Base-by-base conservation (phyloP, 1,140 invertebrate genomes). In the Drosophila burlai region DNA sequence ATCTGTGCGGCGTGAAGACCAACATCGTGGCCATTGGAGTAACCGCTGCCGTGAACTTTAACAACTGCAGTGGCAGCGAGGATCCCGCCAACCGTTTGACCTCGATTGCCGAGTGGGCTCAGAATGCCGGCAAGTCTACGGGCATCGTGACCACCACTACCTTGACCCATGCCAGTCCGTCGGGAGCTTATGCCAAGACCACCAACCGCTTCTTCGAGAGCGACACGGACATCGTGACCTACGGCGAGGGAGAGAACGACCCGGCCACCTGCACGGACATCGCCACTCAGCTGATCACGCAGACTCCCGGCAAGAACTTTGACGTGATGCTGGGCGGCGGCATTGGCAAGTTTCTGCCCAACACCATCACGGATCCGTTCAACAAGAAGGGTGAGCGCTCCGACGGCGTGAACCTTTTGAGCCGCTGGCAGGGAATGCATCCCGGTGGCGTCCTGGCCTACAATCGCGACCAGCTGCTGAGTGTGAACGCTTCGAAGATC, bases 91-190 rank as follows among this genome's bases (percentile, higher is more conserved):
- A 94, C 73, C 93, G 94, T 54, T 92, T 96, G 2, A 83, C 90
- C 94, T 97, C 97, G 0, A 94, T 98, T 49, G 94, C 97, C 4
- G 95, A 96, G 75, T 98, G 97, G 97, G 97, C 97, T 0, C 97
- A 97, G 90, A 94, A 95, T 67, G 95, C 95, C 93, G 97, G 97
- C 89, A 91, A 94, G 78, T 76, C 71, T 1, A 91, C 86, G 0
- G 93, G 93, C 5, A 81, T 93, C 31, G 82, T 93, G 1, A 93
- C 92, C 4, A 93, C 92, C 34, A 92, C 92, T 1, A 79, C 78
- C 0, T 93, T 93, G 24, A 93, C 90, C 8, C 91, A 93, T 43
- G 91, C 92, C 43, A 92, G 91, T 78, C 92, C 92, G 0, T 83
- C 87, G 42, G 90, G 90, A 3, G 58, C 80, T 0, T 93, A 93